phyloP scores from a whole-genome alignment of 2,797 vertebrate genomes.

The Carcharodon carcharias region DNA sequence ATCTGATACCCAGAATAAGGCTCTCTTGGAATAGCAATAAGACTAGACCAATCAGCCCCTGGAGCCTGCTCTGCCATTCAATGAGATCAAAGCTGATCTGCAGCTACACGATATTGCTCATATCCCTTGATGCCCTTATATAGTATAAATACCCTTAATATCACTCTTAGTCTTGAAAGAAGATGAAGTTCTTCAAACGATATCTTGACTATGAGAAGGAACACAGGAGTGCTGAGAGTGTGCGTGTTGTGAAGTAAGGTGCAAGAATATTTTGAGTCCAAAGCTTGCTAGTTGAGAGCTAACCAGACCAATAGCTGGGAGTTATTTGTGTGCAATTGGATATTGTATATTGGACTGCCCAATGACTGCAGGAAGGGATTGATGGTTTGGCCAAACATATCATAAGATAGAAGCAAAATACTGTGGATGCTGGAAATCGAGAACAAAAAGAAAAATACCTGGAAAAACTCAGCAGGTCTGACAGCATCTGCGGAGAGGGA shows the following conservation, averaged over 20 bases:
- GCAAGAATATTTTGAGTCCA: neutral
- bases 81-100: neutral
- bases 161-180: neutral
- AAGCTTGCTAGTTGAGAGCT: neutral
- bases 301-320: too few species aligned
- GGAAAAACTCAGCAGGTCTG: too few species aligned
- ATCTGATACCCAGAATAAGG: neutral
- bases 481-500: too few species aligned
- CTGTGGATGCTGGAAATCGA: too few species aligned
- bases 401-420: too few species aligned
- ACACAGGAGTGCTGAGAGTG: neutral
- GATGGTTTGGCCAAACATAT: too few species aligned
- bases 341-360: neutral
- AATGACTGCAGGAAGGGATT: neutral
- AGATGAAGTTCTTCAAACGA: neutral
- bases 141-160: neutral
- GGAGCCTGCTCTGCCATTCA: neutral
- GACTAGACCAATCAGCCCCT: neutral
- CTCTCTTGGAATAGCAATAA: neutral
- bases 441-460: too few species aligned
- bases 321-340: neutral
- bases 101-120: neutral
- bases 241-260: neutral
- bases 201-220: neutral
- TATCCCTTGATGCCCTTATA: neutral